Evolutionary conservation across 2,113 vertebrate species (phyloP).

Genomic region (Daphoenositta chrysoptera): DNA sequence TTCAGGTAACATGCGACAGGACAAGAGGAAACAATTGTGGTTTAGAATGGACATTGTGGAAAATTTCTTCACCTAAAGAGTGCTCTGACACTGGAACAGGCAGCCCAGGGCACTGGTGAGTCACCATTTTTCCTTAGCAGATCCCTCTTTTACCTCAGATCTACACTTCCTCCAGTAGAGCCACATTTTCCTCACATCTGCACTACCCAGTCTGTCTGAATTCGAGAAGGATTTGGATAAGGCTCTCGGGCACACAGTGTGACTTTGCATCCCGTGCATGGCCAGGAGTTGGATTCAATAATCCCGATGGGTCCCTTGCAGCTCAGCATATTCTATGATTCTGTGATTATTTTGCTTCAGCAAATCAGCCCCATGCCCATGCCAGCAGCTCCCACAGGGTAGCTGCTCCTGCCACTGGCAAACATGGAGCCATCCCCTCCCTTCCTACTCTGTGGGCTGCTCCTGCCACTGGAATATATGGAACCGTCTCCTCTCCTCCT

Average conservation of each 20-base stretch:
- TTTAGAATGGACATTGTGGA: neutral
- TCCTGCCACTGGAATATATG: fast-evolving
- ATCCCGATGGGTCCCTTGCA: neutral
- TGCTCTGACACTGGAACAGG: neutral
- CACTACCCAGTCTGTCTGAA: neutral
- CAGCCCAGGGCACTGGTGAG: neutral
- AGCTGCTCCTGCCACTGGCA: neutral
- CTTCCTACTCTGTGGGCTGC: neutral
- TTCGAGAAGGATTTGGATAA: neutral
- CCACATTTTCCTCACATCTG: neutral
- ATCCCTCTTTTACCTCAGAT: neutral
- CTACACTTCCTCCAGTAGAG: fast-evolving
- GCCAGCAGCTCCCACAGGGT: neutral
- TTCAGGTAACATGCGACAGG: fast-evolving
- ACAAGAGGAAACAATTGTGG: neutral
- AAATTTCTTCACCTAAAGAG: neutral
- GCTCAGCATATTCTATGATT: neutral
- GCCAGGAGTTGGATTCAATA: too few species aligned
- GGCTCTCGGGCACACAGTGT: too few species aligned
- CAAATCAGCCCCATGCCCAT: fast-evolving
- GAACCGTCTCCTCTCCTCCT: neutral
- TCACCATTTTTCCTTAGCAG: neutral
- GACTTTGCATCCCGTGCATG: neutral
- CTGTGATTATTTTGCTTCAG: neutral
- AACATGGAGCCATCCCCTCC: neutral